These are phyloP conservation scores for Muscicapa adusta DNA, from an alignment of 2,113 vertebrate genomes.

Conservation along the genomic window DNA sequence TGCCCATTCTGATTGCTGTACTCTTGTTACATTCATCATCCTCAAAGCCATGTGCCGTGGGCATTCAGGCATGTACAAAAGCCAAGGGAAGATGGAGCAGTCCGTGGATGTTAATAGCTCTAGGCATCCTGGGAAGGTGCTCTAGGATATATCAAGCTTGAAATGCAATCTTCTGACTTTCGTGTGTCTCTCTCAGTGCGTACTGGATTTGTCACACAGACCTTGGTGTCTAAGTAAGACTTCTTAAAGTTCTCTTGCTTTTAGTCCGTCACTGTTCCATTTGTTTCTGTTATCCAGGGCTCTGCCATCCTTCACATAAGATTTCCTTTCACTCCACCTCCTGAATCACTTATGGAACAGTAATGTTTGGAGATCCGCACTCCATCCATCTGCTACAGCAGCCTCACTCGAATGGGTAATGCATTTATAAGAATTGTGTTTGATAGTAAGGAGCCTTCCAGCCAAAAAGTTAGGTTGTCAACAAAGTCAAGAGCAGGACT, in stretches of 20 bases:
- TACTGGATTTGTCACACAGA: conserved; percentile 70
- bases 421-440: conserved; percentile 59
- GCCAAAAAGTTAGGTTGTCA: conserved; percentile 59
- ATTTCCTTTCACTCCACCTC: conserved; percentile 65
- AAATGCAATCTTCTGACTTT: conserved; percentile 66
- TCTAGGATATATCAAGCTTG: conserved; percentile 51
- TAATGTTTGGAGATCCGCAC: conserved; percentile 32
- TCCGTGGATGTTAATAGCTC: conserved; percentile 62
- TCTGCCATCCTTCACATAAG: conserved; percentile 61
- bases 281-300: conserved; percentile 56
- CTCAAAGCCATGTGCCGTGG: conserved; percentile 72
- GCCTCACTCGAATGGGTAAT: conserved; percentile 67
- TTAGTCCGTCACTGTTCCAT: conserved; percentile 70
- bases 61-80: conserved; percentile 70
- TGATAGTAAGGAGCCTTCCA: conserved; percentile 67
- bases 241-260: conserved; percentile 66
- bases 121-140: conserved; percentile 53
- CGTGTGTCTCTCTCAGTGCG: conserved; percentile 46
- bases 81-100: conserved; percentile 67
- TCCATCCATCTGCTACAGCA: conserved; percentile 61
- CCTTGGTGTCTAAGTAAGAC: conserved; percentile 70
- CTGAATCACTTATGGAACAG: conserved; percentile 65
- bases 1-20: conserved; percentile 68
- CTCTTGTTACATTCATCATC: conserved; percentile 63
- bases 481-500: conserved; percentile 42